A percentile compares a stretch with the other conserved stretches of the same genome.
phyloP scores from a whole-genome alignment of 2,113 vertebrate genomes.

The rabbit (Oryctolagus cuniculus) region mOryCun1.1 NC_091440.1:101690501-101691000 shows the following conservation, averaged over 20 bases:
- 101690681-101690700: too few relatives aligned
- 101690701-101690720: background rate
- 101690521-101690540: too few relatives aligned
- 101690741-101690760: too few relatives aligned
- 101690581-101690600: too few relatives aligned
- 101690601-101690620: too few relatives aligned
- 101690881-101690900: background rate
- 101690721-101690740: too few relatives aligned
- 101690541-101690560: too few relatives aligned
- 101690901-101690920: background rate
- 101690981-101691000: too few relatives aligned
- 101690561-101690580: too few relatives aligned
- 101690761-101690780: background rate
- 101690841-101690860: background rate
- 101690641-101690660: background rate
- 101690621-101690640: too few relatives aligned
- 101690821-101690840: background rate
- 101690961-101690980: background rate
- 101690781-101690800: background rate
- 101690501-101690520: too few relatives aligned
- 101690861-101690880: background rate
- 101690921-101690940: background rate
- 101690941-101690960: background rate
- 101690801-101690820: background rate
- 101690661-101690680: background rate